Evolutionary conservation across 1,140 invertebrate genomes (phyloP).

Genomic region (Pogonomyrmex californicus): DNA sequence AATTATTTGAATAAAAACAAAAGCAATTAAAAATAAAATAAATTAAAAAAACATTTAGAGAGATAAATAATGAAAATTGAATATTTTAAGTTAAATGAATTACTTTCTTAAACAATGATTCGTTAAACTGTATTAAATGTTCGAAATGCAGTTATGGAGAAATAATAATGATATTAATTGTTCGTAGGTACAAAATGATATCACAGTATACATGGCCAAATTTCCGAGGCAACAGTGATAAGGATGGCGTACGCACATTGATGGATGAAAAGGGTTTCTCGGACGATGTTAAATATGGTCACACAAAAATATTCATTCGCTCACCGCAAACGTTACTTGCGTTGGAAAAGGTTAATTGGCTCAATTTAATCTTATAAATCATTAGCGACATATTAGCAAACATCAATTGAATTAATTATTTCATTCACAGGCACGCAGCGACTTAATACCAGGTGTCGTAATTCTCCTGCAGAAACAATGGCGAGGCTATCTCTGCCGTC

Average conservation of each 20-base stretch:
- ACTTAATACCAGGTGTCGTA: conserved; percentile 95
- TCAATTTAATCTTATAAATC: neutral
- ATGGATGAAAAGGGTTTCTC: conserved; percentile 93
- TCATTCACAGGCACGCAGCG: conserved; percentile 88
- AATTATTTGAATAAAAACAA: neutral
- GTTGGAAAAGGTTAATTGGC: conserved; percentile 90
- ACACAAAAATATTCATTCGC: conserved; percentile 98
- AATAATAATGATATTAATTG: conserved; percentile 30
- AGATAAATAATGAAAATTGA: neutral
- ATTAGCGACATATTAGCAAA: neutral
- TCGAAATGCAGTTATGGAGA: neutral
- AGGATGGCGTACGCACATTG: conserved; percentile 94
- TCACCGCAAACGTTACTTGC: conserved; percentile 96
- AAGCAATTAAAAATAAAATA: neutral
- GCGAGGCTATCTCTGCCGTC: conserved; percentile 93
- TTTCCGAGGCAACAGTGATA: conserved; percentile 91
- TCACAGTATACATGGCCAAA: conserved; percentile 98
- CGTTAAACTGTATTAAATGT: neutral
- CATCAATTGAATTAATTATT: conserved; percentile 45
- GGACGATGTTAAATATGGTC: conserved; percentile 96
- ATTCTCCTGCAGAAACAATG: conserved; percentile 97
- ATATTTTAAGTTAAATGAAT: neutral
- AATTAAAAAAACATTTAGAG: neutral
- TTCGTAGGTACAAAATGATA: conserved; percentile 97
- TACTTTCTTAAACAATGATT: neutral